phyloP scores from a whole-genome alignment of 2,113 vertebrate genomes.

The Channa maculata region DNA sequence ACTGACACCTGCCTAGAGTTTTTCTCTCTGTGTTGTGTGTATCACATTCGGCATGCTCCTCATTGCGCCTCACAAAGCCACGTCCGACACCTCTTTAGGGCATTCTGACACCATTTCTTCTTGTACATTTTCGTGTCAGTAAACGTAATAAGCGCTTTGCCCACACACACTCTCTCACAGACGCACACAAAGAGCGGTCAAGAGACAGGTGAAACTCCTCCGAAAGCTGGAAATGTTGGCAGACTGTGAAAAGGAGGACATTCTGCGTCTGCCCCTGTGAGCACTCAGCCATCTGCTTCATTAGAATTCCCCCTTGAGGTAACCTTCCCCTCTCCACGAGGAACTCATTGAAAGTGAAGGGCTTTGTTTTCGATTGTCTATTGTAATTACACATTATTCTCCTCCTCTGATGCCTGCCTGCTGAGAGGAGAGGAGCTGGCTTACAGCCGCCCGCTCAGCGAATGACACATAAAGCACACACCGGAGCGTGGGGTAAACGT shows the following conservation, averaged over 20 bases:
- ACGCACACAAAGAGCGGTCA: slow-evolving; percentile 52
- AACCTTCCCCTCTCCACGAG: slow-evolving; percentile 80
- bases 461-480: not conserved
- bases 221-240: slow-evolving; percentile 70
- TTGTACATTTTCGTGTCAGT: not conserved
- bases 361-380: slow-evolving; percentile 84
- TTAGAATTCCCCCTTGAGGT: slow-evolving; percentile 87
- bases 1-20: slow-evolving; percentile 53
- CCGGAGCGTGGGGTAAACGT: not conserved
- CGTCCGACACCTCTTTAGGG: not conserved
- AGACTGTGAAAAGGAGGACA: slow-evolving; percentile 78
- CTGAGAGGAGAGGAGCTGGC: slow-evolving; percentile 52
- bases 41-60: slow-evolving; percentile 4
- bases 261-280: slow-evolving; percentile 76
- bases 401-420: slow-evolving; percentile 63
- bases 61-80: slow-evolving; percentile 1
- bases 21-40: slow-evolving; percentile 16
- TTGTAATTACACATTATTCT: slow-evolving; percentile 83
- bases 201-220: slow-evolving; percentile 75
- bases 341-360: slow-evolving; percentile 81
- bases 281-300: slow-evolving; percentile 84
- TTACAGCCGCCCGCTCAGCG: slow-evolving; percentile 25
- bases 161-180: slow-evolving; percentile 10
- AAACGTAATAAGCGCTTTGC: slow-evolving; percentile 9
- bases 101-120: not conserved